Conservation (phyloP, 2,888 invertebrate genomes). For the Pristionchus maxplancki region DNA sequence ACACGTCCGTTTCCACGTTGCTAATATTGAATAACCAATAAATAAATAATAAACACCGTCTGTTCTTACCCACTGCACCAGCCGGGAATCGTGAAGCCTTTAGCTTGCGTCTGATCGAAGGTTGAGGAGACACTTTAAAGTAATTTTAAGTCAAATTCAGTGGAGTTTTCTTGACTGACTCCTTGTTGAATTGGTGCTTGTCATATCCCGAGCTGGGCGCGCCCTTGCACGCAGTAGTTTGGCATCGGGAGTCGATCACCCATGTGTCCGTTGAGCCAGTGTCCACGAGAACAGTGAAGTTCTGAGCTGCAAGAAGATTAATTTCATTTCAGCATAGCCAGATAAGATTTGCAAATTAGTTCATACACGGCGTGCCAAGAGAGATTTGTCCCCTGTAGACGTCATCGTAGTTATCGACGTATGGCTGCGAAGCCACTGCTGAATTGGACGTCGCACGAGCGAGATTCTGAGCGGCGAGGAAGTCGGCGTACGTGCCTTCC, state of each 20-base stretch:
- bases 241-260: background rate
- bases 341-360: too few relatives aligned
- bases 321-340: background rate
- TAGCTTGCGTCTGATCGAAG: background rate
- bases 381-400: background rate
- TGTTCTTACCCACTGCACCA: conserved; percentile 12
- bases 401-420: background rate
- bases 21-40: background rate
- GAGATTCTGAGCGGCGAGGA: background rate
- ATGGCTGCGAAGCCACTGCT: background rate
- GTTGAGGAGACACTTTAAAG: background rate
- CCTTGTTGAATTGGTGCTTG: background rate
- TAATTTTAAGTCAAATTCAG: background rate
- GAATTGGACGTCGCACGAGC: background rate
- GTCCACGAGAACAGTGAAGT: conserved; percentile 31
- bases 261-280: background rate
- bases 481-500: background rate
- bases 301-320: background rate
- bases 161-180: background rate
- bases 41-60: background rate
- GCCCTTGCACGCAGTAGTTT: conserved; percentile 5
- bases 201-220: background rate
- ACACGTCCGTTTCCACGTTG: background rate
- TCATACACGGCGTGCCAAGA: background rate
- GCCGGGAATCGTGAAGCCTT: background rate